Conservation (phyloP, 2,797 vertebrate genomes). For the Centroberyx gerrardi region DNA sequence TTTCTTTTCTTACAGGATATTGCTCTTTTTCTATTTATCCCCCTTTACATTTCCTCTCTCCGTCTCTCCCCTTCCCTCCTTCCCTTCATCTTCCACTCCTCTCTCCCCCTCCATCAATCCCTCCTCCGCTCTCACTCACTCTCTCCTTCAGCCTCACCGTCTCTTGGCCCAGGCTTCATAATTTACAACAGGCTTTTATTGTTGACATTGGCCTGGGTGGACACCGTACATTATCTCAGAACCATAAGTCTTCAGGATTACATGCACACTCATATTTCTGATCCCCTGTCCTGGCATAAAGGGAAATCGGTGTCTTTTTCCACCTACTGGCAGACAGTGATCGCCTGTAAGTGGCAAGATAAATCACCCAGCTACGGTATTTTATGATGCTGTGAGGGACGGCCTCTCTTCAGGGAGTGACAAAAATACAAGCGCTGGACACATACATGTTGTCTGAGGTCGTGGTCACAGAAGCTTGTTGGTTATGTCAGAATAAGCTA, state of each 20-base stretch:
- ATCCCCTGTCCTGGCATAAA: constrained; percentile 22
- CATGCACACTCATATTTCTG: constrained; percentile 48
- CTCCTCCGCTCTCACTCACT: constrained; percentile 9
- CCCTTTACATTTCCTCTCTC: too few species aligned
- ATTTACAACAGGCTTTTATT: constrained; percentile 49
- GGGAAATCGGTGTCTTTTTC: constrained; percentile 41
- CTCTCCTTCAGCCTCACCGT: constrained; percentile 1
- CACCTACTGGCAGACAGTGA: constrained; percentile 15
- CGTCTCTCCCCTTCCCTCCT: neutral
- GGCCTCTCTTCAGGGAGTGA: constrained; percentile 14
- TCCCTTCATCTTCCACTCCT: neutral
- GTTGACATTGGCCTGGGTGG: constrained; percentile 16
- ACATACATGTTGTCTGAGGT: constrained; percentile 1
- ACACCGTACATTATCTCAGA: constrained; percentile 7
- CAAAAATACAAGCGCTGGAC: constrained; percentile 31
- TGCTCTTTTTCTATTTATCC: neutral
- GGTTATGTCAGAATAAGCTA: too few species aligned
- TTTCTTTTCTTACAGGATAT: too few species aligned
- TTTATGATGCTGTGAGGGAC: constrained; percentile 32
- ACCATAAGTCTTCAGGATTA: constrained; percentile 47
- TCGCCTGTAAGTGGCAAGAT: constrained; percentile 32
- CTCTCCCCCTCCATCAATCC: constrained; percentile 18
- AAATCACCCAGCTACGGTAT: constrained; percentile 47
- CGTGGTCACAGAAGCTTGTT: neutral
- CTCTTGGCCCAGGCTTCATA: constrained; percentile 41